Evolutionary conservation across 2,888 invertebrate genomes (phyloP).

Genomic region (Polia nebulosa): DNA sequence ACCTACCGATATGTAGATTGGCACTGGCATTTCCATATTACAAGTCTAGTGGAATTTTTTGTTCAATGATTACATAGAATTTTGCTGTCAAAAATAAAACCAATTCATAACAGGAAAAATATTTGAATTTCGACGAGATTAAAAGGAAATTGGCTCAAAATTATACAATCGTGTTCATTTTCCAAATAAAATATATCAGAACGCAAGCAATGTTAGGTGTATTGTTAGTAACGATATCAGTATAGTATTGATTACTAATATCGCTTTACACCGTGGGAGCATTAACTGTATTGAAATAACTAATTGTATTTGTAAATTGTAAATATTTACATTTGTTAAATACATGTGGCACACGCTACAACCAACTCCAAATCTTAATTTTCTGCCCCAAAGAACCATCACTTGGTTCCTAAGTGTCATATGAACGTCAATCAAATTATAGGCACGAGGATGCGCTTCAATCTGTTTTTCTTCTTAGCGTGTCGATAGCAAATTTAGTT

Average conservation of each 20-base stretch:
- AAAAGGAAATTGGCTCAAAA: not conserved
- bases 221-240: constrained; percentile 26
- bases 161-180: too few species aligned
- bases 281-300: constrained; percentile 26
- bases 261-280: constrained; percentile 43
- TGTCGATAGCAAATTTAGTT: too few species aligned
- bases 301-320: constrained; percentile 13
- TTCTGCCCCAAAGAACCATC: not conserved
- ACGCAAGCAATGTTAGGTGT: not conserved
- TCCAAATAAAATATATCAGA: not conserved
- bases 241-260: constrained; percentile 48
- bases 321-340: constrained; percentile 7
- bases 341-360: not conserved
- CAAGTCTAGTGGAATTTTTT: not conserved
- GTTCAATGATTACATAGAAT: not conserved
- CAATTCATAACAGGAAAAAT: not conserved
- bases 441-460: too few species aligned
- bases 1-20: not conserved
- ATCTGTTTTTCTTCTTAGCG: too few species aligned
- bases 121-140: not conserved
- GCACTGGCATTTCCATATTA: not conserved
- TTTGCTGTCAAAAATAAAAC: not conserved
- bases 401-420: not conserved
- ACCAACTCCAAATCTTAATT: not conserved
- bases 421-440: not conserved